phyloP scores from a whole-genome alignment of 2,113 vertebrate species.

The Semnornis frantzii region DNA sequence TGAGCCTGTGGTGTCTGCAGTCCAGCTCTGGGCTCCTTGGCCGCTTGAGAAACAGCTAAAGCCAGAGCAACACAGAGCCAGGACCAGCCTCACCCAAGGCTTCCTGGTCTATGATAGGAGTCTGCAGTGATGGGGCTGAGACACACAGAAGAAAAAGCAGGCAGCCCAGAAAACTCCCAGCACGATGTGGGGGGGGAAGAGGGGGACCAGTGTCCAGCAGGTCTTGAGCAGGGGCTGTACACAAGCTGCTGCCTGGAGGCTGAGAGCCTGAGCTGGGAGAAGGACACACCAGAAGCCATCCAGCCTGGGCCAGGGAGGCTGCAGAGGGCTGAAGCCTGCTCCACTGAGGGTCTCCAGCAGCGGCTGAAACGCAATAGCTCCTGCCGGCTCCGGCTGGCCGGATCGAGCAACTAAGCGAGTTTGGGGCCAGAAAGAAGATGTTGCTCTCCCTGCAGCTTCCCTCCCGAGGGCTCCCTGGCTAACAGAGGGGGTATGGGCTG shows the following conservation, averaged over 20 bases:
- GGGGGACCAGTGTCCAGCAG: neutral
- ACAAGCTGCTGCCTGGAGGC: neutral
- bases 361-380: neutral
- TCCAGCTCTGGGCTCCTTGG: neutral
- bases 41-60: neutral
- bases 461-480: neutral
- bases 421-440: neutral
- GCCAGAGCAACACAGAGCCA: neutral
- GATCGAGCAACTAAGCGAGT: neutral
- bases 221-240: neutral
- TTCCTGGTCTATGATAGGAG: rapidly evolving
- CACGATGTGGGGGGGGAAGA: neutral
- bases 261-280: neutral
- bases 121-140: neutral
- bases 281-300: neutral
- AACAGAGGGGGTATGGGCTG: neutral
- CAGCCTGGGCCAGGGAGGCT: neutral
- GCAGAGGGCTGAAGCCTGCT: neutral
- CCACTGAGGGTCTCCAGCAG: neutral
- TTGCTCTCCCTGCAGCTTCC: neutral
- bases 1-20: neutral
- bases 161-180: neutral
- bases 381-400: neutral
- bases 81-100: neutral
- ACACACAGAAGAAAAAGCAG: neutral